Conservation (phyloP, 2,888 invertebrate genomes). For the Blomia tropicalis region DNA sequence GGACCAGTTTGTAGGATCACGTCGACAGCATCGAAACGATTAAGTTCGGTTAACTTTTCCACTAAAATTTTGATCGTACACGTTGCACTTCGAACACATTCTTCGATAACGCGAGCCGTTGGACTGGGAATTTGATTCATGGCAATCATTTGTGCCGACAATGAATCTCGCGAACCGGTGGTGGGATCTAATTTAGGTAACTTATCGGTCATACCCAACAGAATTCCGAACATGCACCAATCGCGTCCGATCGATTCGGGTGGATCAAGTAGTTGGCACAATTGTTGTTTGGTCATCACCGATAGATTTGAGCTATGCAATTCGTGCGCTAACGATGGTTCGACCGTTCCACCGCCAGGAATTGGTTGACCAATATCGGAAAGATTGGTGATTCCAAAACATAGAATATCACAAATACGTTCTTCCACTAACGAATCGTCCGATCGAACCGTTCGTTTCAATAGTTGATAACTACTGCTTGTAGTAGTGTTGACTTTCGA, state of each 20-base stretch:
- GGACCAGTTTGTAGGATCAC: conserved; percentile 44
- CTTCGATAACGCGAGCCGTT: conserved; percentile 37
- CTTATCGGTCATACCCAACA: conserved; percentile 42
- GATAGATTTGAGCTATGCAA: conserved; percentile 46
- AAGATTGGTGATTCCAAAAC: conserved; percentile 44
- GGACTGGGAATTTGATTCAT: conserved; percentile 23
- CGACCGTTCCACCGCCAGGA: not conserved
- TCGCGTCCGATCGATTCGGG: conserved; percentile 42
- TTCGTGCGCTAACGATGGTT: conserved; percentile 41
- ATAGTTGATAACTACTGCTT: not conserved
- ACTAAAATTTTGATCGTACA: conserved; percentile 43
- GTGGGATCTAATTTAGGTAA: conserved; percentile 40
- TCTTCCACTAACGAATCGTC: conserved; percentile 42
- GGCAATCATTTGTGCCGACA: not conserved
- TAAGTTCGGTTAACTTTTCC: conserved; percentile 44
- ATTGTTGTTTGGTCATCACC: conserved; percentile 42
- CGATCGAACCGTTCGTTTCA: conserved; percentile 35
- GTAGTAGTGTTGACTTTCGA: not conserved
- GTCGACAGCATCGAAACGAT: conserved; percentile 46
- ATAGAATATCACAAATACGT: conserved; percentile 44
- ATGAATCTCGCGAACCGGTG: conserved; percentile 26
- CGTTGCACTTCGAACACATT: conserved; percentile 39
- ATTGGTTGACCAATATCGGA: conserved; percentile 7
- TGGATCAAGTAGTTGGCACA: conserved; percentile 40
- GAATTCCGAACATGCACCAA: conserved; percentile 44